Percentiles rank a stretch among this genome's conserved stretches.
Evolutionary conservation across 2,888 invertebrate species (phyloP).

Genomic region (Allacma fusca): DNA sequence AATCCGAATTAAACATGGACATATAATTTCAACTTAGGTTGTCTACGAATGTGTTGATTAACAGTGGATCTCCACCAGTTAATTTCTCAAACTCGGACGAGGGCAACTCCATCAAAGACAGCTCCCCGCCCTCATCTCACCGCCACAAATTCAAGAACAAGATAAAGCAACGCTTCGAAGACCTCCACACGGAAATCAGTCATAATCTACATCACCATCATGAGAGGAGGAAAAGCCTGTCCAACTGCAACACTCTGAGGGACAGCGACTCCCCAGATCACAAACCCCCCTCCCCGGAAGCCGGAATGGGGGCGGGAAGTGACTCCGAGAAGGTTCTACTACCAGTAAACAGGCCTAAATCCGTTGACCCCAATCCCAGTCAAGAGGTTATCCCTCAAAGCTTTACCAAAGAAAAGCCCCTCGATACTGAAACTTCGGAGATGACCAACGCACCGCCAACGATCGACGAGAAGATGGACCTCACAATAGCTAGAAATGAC

Average conservation of each 20-base stretch:
- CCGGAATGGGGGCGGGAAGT: neutral
- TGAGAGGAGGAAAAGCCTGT: slow-evolving; percentile 26
- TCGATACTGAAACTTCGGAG: neutral
- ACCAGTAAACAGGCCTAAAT: neutral
- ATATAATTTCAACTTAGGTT: slow-evolving; percentile 2
- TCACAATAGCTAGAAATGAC: neutral
- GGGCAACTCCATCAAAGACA: neutral
- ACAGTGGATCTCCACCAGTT: slow-evolving; percentile 43
- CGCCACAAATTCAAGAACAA: slow-evolving; percentile 92
- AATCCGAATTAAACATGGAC: too few relatives aligned
- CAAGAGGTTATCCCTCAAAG: neutral
- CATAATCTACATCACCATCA: slow-evolving; percentile 61
- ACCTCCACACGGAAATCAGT: slow-evolving; percentile 28
- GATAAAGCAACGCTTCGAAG: slow-evolving; percentile 83
- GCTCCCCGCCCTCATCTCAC: slow-evolving; percentile 44
- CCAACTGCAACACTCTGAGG: neutral
- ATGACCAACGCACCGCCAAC: neutral
- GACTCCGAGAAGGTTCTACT: neutral
- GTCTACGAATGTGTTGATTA: slow-evolving; percentile 12
- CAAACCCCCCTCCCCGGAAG: slow-evolving; percentile 1
- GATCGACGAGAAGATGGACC: neutral
- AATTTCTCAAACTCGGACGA: slow-evolving; percentile 39
- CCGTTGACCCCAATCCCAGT: neutral
- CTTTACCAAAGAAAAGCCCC: neutral
- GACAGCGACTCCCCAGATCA: slow-evolving; percentile 19